These are phyloP conservation scores for Chrysotoxum bicinctum DNA, from an alignment of 2,888 invertebrate species.

Conservation along the genomic window DNA sequence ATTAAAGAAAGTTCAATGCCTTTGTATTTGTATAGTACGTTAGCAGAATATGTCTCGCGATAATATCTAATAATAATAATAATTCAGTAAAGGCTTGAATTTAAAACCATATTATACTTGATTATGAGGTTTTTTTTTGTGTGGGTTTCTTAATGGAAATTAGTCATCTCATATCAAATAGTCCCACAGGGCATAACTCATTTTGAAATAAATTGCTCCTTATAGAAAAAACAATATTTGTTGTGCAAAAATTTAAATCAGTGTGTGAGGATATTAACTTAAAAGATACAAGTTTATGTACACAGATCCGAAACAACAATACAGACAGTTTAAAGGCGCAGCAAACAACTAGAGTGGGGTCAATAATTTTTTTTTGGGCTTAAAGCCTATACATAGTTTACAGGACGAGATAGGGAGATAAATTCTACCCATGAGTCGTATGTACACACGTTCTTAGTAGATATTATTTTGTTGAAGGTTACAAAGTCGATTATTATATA, in stretches of 20 bases:
- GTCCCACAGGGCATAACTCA: not conserved
- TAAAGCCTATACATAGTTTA: not conserved
- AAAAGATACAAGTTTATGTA: not conserved
- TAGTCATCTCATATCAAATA: conserved; percentile 7
- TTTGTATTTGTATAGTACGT: not conserved
- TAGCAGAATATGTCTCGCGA: not conserved
- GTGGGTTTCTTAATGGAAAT: not conserved
- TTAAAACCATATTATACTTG: not conserved
- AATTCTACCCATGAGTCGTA: too few species aligned
- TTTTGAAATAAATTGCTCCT: conserved; percentile 10
- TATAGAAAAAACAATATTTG: conserved; percentile 5
- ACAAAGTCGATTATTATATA: too few species aligned
- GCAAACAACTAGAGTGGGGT: not conserved
- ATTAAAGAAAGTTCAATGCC: not conserved
- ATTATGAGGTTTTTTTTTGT: not conserved
- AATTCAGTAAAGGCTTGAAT: conserved; percentile 16
- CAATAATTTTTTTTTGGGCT: not conserved
- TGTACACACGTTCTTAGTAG: too few species aligned
- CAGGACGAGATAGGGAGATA: too few species aligned
- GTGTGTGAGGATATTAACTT: not conserved
- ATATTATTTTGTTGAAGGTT: too few species aligned
- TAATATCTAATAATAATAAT: conserved; percentile 1
- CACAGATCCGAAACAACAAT: not conserved
- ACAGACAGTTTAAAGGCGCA: not conserved
- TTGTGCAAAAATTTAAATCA: not conserved